These are phyloP conservation scores for Astyanax mexicanus DNA, from an alignment of 2,797 vertebrate species.

Conservation along the genomic window DNA sequence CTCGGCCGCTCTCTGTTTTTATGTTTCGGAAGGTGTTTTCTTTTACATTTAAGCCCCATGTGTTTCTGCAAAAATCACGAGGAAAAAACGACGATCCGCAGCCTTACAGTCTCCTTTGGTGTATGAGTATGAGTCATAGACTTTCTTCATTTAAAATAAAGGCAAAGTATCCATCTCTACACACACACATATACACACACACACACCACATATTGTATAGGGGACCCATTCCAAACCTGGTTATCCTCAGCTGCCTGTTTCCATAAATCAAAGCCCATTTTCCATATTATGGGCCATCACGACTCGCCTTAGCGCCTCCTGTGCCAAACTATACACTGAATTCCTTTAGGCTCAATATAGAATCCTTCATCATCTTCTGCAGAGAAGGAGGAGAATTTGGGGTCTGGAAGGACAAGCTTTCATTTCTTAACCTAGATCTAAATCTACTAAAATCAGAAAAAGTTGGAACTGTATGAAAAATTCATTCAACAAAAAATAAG, in stretches of 20 bases:
- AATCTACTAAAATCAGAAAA: too few species aligned
- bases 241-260: constrained; percentile 80
- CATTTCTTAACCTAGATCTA: neutral
- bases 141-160: constrained; percentile 31
- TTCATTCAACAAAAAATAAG: too few species aligned
- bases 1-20: constrained; percentile 73
- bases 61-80: constrained; percentile 70
- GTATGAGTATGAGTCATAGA: constrained; percentile 71
- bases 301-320: constrained; percentile 24
- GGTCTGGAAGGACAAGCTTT: constrained; percentile 27
- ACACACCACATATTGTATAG: neutral
- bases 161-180: neutral
- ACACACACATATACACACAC: constrained; percentile 2
- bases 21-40: constrained; percentile 78
- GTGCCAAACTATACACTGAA: constrained; percentile 30
- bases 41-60: constrained; percentile 70
- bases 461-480: too few species aligned
- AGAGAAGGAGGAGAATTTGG: constrained; percentile 19
- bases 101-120: constrained; percentile 69
- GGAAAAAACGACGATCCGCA: constrained; percentile 47
- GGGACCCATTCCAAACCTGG: constrained; percentile 73
- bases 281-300: constrained; percentile 73
- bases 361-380: constrained; percentile 26
- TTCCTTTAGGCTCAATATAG: constrained; percentile 8
- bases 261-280: constrained; percentile 76